phyloP scores from a whole-genome alignment of 37 sponge, comb jelly and placozoan species.

The Aplysina aerophoba region DNA sequence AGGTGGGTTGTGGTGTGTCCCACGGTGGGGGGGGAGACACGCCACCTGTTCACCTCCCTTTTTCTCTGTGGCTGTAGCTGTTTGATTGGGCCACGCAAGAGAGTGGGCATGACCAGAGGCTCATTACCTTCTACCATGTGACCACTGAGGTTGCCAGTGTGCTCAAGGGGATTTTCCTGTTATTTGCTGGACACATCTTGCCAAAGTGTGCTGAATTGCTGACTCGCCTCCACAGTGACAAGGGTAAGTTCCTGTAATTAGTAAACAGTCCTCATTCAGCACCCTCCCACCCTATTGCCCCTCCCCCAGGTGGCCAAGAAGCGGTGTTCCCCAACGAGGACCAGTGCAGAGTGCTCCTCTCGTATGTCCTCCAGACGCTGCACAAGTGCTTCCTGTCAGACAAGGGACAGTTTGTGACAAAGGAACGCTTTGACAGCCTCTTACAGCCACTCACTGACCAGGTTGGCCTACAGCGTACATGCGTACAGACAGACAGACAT shows the following conservation, averaged over 20 bases:
- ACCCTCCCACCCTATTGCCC: neutral
- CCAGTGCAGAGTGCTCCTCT: conserved; percentile 45
- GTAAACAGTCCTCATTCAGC: no score
- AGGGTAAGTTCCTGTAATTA: conserved; percentile 34
- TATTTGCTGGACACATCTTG: conserved; percentile 80
- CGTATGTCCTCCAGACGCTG: conserved; percentile 54
- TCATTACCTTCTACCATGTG: conserved; percentile 85
- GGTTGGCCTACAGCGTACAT: conserved; percentile 44
- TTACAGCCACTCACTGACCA: conserved; percentile 70
- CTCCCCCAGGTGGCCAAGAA: conserved; percentile 15
- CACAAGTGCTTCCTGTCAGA: conserved; percentile 73
- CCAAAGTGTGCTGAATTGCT: conserved; percentile 49
- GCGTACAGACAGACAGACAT: conserved; percentile 16
- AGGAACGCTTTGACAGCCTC: conserved; percentile 69
- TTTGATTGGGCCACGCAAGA: conserved; percentile 79
- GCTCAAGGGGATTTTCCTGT: conserved; percentile 71
- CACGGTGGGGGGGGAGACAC: neutral
- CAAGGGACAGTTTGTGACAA: conserved; percentile 63
- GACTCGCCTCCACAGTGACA: conserved; percentile 36
- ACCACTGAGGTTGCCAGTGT: conserved; percentile 62
- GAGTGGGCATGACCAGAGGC: conserved; percentile 41
- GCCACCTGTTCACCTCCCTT: neutral
- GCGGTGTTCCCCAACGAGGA: neutral
- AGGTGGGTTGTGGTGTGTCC: conserved; percentile 30
- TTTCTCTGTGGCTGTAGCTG: conserved; percentile 40